A percentile compares a stretch with the other conserved stretches of the same genome.
phyloP scores from a whole-genome alignment of 2,888 invertebrate species.

The Deroplatys truncata region DNA sequence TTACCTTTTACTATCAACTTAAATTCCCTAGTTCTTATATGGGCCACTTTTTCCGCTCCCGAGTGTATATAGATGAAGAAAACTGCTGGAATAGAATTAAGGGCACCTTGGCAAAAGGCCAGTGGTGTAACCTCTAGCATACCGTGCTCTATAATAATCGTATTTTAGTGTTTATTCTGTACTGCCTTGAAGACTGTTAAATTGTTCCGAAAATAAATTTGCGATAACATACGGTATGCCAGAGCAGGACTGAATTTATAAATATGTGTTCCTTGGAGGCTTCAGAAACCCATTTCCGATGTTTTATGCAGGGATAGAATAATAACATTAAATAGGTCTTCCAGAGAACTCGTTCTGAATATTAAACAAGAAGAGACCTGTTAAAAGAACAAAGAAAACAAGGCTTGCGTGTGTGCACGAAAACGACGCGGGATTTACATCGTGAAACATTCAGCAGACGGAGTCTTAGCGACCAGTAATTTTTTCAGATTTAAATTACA shows the following conservation, averaged over 20 bases:
- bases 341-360: background rate
- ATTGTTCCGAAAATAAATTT: too few species aligned
- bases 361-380: background rate
- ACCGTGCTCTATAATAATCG: too few species aligned
- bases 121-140: too few species aligned
- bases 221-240: too few species aligned
- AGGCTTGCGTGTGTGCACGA: background rate
- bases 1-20: too few species aligned
- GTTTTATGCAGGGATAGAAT: background rate
- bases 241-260: background rate
- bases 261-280: background rate
- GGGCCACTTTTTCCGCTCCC: too few species aligned
- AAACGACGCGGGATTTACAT: background rate
- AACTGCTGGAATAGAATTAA: too few species aligned
- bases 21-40: too few species aligned
- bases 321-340: background rate
- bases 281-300: background rate
- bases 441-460: background rate
- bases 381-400: background rate
- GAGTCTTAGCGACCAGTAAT: background rate
- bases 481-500: background rate
- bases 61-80: too few species aligned
- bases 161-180: too few species aligned
- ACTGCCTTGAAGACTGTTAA: too few species aligned
- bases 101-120: too few species aligned